These are phyloP conservation scores for Lithophane semibrunnea DNA, from an alignment of 2,888 invertebrate species.

Conservation along the genomic window DNA sequence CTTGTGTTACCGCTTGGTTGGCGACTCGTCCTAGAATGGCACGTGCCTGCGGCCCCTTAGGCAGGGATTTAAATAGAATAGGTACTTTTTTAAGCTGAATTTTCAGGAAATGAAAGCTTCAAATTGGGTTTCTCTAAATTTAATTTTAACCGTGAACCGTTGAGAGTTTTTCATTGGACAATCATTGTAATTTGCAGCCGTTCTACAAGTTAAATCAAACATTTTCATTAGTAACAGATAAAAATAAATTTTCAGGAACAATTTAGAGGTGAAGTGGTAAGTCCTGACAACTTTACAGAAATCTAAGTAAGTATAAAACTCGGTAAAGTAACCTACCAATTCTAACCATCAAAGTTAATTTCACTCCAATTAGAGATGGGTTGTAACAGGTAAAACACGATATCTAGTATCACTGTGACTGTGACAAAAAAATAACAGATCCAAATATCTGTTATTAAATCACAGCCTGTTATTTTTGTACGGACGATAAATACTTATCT, in stretches of 20 bases:
- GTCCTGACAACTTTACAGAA: too few relatives aligned
- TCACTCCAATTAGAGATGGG: too few relatives aligned
- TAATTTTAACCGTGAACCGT: slow-evolving; percentile 33
- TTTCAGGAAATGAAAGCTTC: slow-evolving; percentile 40
- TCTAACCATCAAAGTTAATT: too few relatives aligned
- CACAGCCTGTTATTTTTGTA: too few relatives aligned
- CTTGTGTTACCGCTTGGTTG: slow-evolving; percentile 72
- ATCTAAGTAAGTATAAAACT: neutral
- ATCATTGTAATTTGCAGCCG: neutral
- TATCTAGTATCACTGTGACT: too few relatives aligned
- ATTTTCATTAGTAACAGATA: too few relatives aligned
- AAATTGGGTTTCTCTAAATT: slow-evolving; percentile 20
- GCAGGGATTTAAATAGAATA: slow-evolving; percentile 39
- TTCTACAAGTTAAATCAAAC: slow-evolving; percentile 12
- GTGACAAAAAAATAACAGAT: too few relatives aligned
- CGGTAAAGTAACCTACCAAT: neutral
- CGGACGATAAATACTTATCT: too few relatives aligned
- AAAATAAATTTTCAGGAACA: neutral
- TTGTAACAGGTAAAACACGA: too few relatives aligned
- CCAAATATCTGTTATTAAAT: too few relatives aligned
- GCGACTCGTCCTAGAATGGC: slow-evolving; percentile 68
- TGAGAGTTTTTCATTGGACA: neutral
- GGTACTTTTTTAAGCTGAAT: neutral
- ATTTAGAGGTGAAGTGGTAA: neutral
- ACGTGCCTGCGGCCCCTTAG: slow-evolving; percentile 56